A percentile compares a stretch with the other conserved stretches of the same genome.
phyloP scores from a whole-genome alignment of 1,140 invertebrate species.

The Cephus cinctus region DNA sequence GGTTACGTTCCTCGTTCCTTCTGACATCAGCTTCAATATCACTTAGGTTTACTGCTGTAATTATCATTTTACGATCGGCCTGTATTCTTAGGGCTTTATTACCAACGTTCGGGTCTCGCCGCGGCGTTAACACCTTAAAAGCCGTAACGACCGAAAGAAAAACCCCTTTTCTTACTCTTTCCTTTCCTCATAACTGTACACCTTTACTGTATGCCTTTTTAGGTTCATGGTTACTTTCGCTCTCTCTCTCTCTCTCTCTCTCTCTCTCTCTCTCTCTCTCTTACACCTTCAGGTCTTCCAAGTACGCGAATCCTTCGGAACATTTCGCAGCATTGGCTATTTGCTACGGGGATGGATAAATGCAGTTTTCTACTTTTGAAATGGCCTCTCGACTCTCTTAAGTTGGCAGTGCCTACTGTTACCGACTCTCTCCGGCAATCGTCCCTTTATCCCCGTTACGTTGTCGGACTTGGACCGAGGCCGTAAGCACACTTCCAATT shows the following conservation, averaged over 20 bases:
- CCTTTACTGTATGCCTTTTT: no score
- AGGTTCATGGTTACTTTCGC: no score
- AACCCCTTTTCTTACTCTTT: slow-evolving; percentile 31
- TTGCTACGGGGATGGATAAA: slow-evolving; percentile 34
- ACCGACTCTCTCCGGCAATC: no score
- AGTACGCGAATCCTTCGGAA: no score
- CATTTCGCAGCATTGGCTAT: no score
- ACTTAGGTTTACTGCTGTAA: slow-evolving; percentile 53
- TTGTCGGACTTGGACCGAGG: no score
- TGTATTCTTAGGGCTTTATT: slow-evolving; percentile 55
- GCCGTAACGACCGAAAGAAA: slow-evolving; percentile 42
- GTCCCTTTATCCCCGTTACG: no score
- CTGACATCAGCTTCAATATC: slow-evolving; percentile 53
- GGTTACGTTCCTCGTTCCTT: no score
- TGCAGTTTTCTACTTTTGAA: slow-evolving; percentile 44
- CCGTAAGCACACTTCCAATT: no score
- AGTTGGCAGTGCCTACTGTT: no score
- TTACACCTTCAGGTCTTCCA: slow-evolving; percentile 10
- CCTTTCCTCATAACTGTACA: no score
- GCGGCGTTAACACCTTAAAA: slow-evolving; percentile 48
- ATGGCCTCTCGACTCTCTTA: no score
- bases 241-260: slow-evolving; percentile 9
- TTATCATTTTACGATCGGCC: slow-evolving; percentile 55
- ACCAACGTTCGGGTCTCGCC: slow-evolving; percentile 34
- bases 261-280: slow-evolving; percentile 2